Evolutionary conservation across 2,113 vertebrate genomes (phyloP), one percentile per base, ranked within the genome.

Genomic region (Embiotoca jacksoni): DNA sequence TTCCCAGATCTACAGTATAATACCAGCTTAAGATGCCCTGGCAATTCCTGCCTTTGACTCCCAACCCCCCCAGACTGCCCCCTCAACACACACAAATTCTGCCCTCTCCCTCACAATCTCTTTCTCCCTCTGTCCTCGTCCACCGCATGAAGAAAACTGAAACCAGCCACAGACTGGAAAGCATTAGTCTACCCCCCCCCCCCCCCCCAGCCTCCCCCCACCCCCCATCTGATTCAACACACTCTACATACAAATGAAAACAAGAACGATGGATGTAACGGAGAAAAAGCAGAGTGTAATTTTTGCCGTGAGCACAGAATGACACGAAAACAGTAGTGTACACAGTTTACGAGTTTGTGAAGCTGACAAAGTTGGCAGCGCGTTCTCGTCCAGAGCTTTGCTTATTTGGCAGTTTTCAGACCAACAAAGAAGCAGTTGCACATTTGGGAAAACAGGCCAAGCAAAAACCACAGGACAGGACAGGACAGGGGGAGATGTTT

Each of bases 101-200:
- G 41, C 59, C 71, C 49, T 68, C 66, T 23, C 64, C 69, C 74
- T 68, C 66, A 69, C 61, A 80, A 58, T 49, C 63, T 65, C 57
- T 36, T 76, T 71, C 78, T 61, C 60, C 32, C 58, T 70, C 81
- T 41, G 66, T 78, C 70, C 65, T 72, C 64, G 33, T 90, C 82
- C 79, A 89, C 81, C 83, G 50, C 89, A 87, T 61, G 73, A 85
- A 70, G 89, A 90, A 92, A 93, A 90, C 84, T 88, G 86, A 92
- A 91, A 90, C 90, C 84, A 89, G 87, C 90, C 89, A 90, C 84
- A 81, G 86, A 92, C 89, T 91, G 91, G 89, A 91, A 91, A 87
- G 85, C 88, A 92, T 92, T 92, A 91, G 81, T 73, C 77, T 64
- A 37, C 58, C 52, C n/a, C 50, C 57, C 55, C 41, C 46, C 53